Evolutionary conservation across 2,888 invertebrate species (phyloP).

Genomic region (Synergus gifuensis): DNA sequence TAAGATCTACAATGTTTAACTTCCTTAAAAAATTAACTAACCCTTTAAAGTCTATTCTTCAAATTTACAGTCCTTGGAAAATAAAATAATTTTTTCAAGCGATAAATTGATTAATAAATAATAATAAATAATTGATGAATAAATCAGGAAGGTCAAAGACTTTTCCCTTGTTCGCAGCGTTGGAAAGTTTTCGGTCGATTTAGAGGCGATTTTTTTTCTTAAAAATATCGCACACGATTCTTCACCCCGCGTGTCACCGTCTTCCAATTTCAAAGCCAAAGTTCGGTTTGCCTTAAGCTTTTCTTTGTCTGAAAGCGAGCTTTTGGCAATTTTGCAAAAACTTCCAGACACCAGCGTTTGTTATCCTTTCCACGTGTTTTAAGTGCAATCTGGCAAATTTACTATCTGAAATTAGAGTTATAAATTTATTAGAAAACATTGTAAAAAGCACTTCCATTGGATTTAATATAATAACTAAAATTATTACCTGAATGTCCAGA

Average conservation of each 20-base stretch:
- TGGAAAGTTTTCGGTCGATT: slow-evolving; percentile 42
- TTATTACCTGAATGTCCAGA: background rate
- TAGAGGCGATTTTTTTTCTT: slow-evolving; percentile 44
- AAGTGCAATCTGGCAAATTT: background rate
- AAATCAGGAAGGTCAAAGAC: slow-evolving; percentile 56
- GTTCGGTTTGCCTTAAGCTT: slow-evolving; percentile 44
- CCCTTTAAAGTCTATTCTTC: too few relatives aligned
- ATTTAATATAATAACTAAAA: too few relatives aligned
- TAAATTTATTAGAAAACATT: background rate
- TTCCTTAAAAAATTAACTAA: too few relatives aligned
- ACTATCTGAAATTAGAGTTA: background rate
- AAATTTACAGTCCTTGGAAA: too few relatives aligned
- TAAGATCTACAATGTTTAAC: too few relatives aligned
- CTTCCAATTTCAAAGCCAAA: slow-evolving; percentile 51
- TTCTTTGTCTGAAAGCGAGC: slow-evolving; percentile 49
- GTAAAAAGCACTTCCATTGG: too few relatives aligned
- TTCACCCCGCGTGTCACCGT: slow-evolving; percentile 42
- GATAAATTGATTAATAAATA: too few relatives aligned
- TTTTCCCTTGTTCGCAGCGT: slow-evolving; percentile 50
- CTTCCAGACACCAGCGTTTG: slow-evolving; percentile 10
- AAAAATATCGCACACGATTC: slow-evolving; percentile 53
- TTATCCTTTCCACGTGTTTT: background rate
- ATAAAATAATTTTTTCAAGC: too few relatives aligned
- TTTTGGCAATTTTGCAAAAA: slow-evolving; percentile 57
- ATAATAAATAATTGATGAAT: too few relatives aligned